These are phyloP conservation scores for Phasia obesa DNA, from an alignment of 2,888 invertebrate species.

Conservation along the genomic window DNA sequence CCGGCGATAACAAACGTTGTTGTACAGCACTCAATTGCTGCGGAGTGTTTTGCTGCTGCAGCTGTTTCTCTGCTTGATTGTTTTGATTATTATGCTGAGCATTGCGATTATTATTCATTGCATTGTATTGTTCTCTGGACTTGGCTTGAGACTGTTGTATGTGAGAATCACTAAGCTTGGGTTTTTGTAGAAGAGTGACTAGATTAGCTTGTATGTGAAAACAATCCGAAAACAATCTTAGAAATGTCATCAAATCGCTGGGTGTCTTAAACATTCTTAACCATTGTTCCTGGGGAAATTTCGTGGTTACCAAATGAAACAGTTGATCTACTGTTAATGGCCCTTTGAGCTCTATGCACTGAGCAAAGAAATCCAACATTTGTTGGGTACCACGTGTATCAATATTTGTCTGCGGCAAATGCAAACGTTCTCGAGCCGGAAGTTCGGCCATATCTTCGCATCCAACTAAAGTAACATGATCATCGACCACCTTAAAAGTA, in stretches of 20 bases:
- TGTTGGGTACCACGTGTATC: constrained; percentile 93
- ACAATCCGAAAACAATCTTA: constrained; percentile 96
- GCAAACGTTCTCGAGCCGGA: constrained; percentile 86
- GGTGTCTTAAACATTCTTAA: constrained; percentile 95
- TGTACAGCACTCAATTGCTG: constrained; percentile 76
- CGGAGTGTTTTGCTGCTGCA: constrained; percentile 40
- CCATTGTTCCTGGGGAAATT: constrained; percentile 90
- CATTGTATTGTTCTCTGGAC: constrained; percentile 81
- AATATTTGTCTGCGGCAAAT: constrained; percentile 89
- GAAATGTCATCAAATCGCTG: constrained; percentile 93
- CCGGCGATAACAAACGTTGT: constrained; percentile 79
- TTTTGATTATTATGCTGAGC: constrained; percentile 75
- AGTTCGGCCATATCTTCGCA: constrained; percentile 87
- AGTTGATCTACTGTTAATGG: constrained; percentile 94
- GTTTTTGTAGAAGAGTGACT: constrained; percentile 91
- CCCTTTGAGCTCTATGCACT: constrained; percentile 91
- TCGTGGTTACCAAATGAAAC: constrained; percentile 90
- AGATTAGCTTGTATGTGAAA: constrained; percentile 97
- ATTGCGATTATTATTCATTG: constrained; percentile 78
- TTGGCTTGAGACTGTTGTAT: constrained; percentile 82
- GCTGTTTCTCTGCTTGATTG: constrained; percentile 65
- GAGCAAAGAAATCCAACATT: constrained; percentile 91
- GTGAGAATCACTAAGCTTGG: constrained; percentile 86
- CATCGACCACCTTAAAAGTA: constrained; percentile 92
- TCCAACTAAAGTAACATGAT: constrained; percentile 91